phyloP scores from a whole-genome alignment of 2,113 vertebrate genomes.

The Actinemys pallida region DNA sequence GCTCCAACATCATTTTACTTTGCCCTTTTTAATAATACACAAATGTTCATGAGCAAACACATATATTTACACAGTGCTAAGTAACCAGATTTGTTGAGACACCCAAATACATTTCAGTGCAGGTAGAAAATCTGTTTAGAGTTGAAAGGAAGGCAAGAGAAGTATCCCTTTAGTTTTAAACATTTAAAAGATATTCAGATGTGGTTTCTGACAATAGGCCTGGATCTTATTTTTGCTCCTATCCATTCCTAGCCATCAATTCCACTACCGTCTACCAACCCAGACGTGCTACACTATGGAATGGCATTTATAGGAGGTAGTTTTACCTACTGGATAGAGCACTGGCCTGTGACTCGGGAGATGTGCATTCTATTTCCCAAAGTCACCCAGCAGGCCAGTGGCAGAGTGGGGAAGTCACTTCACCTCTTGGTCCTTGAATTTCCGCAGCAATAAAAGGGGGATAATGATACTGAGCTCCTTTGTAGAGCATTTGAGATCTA shows the following conservation, averaged over 20 bases:
- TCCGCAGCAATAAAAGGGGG: background rate
- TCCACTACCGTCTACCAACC: background rate
- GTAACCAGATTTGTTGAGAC: background rate
- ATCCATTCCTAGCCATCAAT: background rate
- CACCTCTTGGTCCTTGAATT: background rate
- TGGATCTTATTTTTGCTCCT: slow-evolving; percentile 22
- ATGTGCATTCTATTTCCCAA: background rate
- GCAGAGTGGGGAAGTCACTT: background rate
- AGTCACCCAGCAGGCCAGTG: no score
- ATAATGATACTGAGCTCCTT: background rate
- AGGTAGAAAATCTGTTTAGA: background rate
- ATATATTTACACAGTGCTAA: background rate
- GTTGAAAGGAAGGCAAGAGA: background rate
- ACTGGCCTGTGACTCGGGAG: background rate
- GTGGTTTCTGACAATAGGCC: background rate
- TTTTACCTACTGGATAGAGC: background rate
- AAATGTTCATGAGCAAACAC: background rate
- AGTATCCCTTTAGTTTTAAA: background rate
- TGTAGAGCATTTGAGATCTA: background rate
- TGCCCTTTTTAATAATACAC: background rate
- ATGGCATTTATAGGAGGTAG: background rate
- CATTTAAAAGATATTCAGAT: background rate
- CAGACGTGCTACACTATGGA: background rate
- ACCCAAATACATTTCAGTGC: background rate
- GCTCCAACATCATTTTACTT: background rate